Evolutionary conservation across 2,888 invertebrate species (phyloP).

Genomic region (Himalopsyche japonica): DNA sequence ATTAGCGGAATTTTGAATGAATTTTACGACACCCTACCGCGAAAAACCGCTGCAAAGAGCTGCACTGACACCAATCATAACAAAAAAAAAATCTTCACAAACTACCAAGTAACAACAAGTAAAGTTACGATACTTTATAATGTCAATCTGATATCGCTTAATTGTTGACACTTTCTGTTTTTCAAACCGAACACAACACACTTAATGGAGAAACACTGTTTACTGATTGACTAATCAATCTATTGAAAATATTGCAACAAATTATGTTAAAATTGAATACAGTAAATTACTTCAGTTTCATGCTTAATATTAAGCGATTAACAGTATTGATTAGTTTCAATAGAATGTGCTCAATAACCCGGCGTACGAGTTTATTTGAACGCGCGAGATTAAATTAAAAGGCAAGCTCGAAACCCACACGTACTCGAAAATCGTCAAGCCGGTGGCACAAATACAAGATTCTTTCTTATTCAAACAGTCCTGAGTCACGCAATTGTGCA

Average conservation of each 20-base stretch:
- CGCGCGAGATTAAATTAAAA: neutral
- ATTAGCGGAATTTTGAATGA: conserved; percentile 50
- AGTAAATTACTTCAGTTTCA: too few relatives aligned
- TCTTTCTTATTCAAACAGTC: neutral
- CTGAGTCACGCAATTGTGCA: neutral
- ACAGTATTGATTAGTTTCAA: too few relatives aligned
- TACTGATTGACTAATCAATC: too few relatives aligned
- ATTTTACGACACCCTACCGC: neutral
- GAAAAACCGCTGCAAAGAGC: neutral
- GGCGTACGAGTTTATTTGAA: neutral
- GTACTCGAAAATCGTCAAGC: neutral
- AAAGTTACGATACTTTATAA: too few relatives aligned
- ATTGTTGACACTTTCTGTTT: too few relatives aligned
- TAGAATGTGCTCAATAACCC: neutral
- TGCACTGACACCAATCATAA: neutral
- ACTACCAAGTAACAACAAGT: neutral
- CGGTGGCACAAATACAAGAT: neutral
- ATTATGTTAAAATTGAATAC: too few relatives aligned
- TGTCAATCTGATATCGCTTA: too few relatives aligned
- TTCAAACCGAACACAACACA: too few relatives aligned
- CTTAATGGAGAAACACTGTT: too few relatives aligned
- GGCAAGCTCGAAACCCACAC: neutral
- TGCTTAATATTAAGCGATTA: too few relatives aligned
- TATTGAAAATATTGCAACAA: too few relatives aligned
- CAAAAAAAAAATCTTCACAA: neutral